These are phyloP conservation scores for Ia io DNA, from an alignment of 2,113 vertebrate genomes.

Conservation along the genomic window DNA sequence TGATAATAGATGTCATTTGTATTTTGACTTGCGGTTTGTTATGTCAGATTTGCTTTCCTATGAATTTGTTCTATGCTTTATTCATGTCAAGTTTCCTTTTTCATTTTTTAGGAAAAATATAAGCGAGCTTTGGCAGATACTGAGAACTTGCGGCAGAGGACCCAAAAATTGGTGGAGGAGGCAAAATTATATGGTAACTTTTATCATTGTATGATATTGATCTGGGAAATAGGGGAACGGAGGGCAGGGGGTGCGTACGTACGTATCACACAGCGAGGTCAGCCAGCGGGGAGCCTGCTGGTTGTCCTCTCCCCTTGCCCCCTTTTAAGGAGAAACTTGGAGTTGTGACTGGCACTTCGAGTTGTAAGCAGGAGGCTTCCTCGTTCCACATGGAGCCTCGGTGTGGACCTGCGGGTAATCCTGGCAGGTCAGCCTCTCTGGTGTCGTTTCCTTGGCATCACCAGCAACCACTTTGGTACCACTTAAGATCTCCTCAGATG, in stretches of 20 bases:
- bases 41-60: neutral
- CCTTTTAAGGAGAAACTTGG: neutral
- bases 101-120: conserved; percentile 91
- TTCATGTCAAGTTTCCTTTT: neutral
- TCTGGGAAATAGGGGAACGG: rapidly evolving
- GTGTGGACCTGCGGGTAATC: rapidly evolving
- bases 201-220: rapidly evolving
- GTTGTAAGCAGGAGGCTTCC: rapidly evolving
- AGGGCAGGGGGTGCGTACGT: rapidly evolving
- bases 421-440: rapidly evolving
- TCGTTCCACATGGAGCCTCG: rapidly evolving
- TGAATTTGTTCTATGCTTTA: neutral
- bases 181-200: conserved; percentile 93
- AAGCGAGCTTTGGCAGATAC: conserved; percentile 95
- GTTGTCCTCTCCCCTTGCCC: neutral
- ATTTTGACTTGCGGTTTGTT: neutral
- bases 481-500: neutral
- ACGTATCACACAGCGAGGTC: neutral
- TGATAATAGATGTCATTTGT: neutral
- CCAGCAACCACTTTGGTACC: rapidly evolving
- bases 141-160: conserved; percentile 94
- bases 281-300: rapidly evolving
- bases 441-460: rapidly evolving
- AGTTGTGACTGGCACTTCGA: rapidly evolving
- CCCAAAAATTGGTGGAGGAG: conserved; percentile 94